Evolutionary conservation across 2,888 invertebrate species (phyloP).

Genomic region (Odontomyia ornata): DNA sequence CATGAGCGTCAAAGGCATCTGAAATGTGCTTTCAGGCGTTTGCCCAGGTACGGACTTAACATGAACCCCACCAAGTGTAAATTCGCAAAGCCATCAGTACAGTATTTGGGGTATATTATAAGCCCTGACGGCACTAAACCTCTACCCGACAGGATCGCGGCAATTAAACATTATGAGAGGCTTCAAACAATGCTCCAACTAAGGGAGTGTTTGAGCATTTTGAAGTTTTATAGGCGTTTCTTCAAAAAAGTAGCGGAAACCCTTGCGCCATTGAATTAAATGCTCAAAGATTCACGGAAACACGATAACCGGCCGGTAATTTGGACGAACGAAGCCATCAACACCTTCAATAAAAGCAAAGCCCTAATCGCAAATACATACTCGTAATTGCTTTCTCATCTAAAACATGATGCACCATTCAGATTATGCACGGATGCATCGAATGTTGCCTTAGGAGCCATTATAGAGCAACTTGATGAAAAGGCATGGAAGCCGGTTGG

Average conservation of each 20-base stretch:
- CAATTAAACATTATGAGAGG: slow-evolving; percentile 7
- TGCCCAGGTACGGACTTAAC: slow-evolving; percentile 50
- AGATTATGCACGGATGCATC: slow-evolving; percentile 20
- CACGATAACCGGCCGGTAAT: neutral
- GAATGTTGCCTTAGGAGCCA: neutral
- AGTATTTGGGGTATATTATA: slow-evolving; percentile 36
- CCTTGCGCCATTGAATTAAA: neutral
- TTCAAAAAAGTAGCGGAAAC: neutral
- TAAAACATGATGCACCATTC: neutral
- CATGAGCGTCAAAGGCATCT: slow-evolving; percentile 53
- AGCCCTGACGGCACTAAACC: slow-evolving; percentile 47
- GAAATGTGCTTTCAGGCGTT: slow-evolving; percentile 49
- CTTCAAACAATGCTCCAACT: slow-evolving; percentile 16
- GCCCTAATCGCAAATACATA: neutral
- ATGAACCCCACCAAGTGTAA: slow-evolving; percentile 51
- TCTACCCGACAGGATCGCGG: slow-evolving; percentile 4
- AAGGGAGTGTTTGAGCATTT: slow-evolving; percentile 20
- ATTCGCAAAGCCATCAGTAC: slow-evolving; percentile 14
- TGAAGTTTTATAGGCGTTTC: slow-evolving; percentile 51
- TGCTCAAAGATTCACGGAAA: neutral
- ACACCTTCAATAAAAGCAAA: neutral
- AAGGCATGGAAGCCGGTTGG: neutral
- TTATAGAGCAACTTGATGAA: slow-evolving; percentile 5
- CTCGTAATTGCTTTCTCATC: neutral
- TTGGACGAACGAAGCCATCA: neutral